These are phyloP conservation scores for Potamarius usumacintae DNA, from an alignment of 2,113 vertebrate genomes.

Conservation along the genomic window DNA sequence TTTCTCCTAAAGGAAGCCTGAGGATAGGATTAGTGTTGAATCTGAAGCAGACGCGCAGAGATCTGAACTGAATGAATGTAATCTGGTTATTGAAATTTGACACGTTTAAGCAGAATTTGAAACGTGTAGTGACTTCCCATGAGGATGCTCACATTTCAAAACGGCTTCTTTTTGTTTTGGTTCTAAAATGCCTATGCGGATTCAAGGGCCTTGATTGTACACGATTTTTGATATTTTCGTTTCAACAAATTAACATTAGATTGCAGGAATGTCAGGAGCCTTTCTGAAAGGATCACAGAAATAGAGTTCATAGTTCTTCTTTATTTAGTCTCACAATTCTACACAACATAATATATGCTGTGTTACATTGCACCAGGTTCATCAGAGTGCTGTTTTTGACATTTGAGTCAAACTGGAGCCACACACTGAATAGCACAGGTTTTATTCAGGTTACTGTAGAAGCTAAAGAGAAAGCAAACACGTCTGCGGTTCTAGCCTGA, in stretches of 20 bases:
- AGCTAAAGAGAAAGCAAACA: background rate
- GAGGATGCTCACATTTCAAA: background rate
- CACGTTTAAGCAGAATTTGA: background rate
- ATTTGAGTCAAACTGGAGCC: background rate
- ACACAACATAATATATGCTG: no score
- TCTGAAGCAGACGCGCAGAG: background rate
- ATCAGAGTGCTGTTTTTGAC: background rate
- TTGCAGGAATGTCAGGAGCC: background rate
- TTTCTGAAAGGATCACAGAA: background rate
- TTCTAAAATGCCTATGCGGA: background rate
- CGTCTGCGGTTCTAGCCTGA: background rate
- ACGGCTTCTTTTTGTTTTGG: background rate
- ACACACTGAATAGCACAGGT: background rate
- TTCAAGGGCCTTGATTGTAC: background rate
- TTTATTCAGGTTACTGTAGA: background rate
- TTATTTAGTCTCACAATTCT: background rate
- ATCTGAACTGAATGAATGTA: background rate
- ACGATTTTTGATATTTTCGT: background rate
- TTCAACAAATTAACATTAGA: background rate
- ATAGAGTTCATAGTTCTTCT: background rate
- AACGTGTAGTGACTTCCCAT: background rate
- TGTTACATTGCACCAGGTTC: background rate
- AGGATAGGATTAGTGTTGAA: background rate
- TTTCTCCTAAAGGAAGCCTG: background rate
- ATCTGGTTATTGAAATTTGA: background rate